Percentiles rank a stretch among this genome's conserved stretches.
These are phyloP conservation scores for Scaptomyza flava DNA, from an alignment of 2,888 invertebrate genomes.

Conservation along the genomic window DNA sequence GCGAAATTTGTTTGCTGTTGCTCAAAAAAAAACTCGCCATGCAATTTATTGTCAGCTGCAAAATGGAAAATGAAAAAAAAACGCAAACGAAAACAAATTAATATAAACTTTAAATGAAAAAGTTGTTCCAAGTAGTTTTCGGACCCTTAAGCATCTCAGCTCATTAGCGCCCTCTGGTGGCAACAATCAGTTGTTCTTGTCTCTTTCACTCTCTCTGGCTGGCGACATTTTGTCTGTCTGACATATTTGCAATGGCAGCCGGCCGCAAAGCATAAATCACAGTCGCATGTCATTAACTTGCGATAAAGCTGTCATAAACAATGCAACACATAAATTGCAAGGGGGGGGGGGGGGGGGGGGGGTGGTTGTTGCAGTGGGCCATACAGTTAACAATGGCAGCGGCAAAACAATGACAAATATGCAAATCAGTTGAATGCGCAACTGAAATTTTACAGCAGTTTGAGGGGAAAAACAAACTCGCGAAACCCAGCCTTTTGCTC, in stretches of 20 bases:
- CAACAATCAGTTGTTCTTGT: slow-evolving; percentile 3
- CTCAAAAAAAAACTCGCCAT: slow-evolving; percentile 27
- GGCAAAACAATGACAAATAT: slow-evolving; percentile 66
- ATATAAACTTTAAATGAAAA: slow-evolving; percentile 64
- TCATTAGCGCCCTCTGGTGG: slow-evolving; percentile 53
- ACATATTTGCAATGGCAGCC: slow-evolving; percentile 21
- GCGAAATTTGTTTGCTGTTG: slow-evolving; percentile 57
- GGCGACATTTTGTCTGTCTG: slow-evolving; percentile 26
- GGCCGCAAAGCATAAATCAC: slow-evolving; percentile 63
- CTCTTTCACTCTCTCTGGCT: not conserved
- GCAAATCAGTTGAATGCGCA: slow-evolving; percentile 62
- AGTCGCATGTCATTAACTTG: slow-evolving; percentile 71
- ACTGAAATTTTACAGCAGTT: slow-evolving; percentile 2
- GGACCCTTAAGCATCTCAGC: slow-evolving; percentile 23
- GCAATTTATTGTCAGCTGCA: slow-evolving; percentile 49
- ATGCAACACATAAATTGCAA: slow-evolving; percentile 73
- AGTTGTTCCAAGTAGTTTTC: slow-evolving; percentile 53
- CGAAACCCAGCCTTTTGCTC: slow-evolving; percentile 30
- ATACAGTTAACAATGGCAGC: slow-evolving; percentile 28
- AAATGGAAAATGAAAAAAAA: not conserved
- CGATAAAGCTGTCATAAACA: slow-evolving; percentile 79
- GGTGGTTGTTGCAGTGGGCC: slow-evolving; percentile 2
- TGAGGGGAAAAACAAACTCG: not conserved
- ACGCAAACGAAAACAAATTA: slow-evolving; percentile 35
- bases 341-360: not conserved